Percentiles rank a stretch among this genome's conserved stretches.
phyloP scores from a whole-genome alignment of 2,113 vertebrate species.

The Aphelocoma coerulescens region DNA sequence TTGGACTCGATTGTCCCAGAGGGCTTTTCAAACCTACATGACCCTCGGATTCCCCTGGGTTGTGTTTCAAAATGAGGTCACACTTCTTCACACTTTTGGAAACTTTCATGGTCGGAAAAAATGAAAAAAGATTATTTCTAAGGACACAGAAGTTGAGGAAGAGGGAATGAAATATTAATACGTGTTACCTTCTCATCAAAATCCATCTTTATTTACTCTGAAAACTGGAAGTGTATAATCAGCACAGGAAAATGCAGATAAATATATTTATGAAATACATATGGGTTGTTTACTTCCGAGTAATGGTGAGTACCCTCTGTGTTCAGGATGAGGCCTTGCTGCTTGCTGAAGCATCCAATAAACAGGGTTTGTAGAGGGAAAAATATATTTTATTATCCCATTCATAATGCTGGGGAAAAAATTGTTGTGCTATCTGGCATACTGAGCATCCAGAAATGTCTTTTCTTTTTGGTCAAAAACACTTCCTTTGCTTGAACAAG shows the following conservation, averaged over 20 bases:
- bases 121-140: background rate
- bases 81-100: accelerated
- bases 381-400: background rate
- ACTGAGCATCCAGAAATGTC: background rate
- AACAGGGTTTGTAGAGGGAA: background rate
- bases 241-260: slow-evolving; percentile 2
- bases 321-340: background rate
- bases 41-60: background rate
- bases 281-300: background rate
- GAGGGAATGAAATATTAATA: background rate
- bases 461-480: background rate
- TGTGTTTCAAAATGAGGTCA: background rate
- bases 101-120: background rate
- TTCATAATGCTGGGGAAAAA: background rate
- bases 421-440: background rate
- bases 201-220: background rate
- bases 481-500: background rate
- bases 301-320: background rate
- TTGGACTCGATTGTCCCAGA: accelerated
- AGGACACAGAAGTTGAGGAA: background rate
- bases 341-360: background rate
- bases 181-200: background rate
- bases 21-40: background rate
- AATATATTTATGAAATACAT: slow-evolving; percentile 42
- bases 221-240: background rate